A percentile compares a stretch with the other conserved stretches of the same genome.
These are phyloP conservation scores for Amyelois transitella DNA, from an alignment of 1,140 invertebrate genomes.

Conservation along the genomic window DNA sequence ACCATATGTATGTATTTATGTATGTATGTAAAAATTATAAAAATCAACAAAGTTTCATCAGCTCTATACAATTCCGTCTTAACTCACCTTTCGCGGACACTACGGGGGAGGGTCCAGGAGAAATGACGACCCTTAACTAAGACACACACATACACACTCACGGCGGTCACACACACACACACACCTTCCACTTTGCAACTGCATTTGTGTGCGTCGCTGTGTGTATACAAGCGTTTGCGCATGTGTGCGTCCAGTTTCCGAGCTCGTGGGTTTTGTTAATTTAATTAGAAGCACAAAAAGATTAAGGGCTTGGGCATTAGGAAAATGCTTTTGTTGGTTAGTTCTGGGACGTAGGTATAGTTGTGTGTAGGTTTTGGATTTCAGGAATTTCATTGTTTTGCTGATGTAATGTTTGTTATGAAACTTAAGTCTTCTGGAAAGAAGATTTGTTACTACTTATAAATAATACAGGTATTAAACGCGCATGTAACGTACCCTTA, in stretches of 20 bases:
- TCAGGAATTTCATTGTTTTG: too few relatives aligned
- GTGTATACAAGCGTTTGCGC: constrained; percentile 16
- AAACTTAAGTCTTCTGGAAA: too few relatives aligned
- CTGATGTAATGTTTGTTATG: too few relatives aligned
- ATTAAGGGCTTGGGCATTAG: constrained; percentile 69
- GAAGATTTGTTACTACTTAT: too few relatives aligned
- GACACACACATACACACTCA: constrained; percentile 66
- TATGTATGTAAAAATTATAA: too few relatives aligned
- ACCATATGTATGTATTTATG: too few relatives aligned
- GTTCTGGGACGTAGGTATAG: background rate
- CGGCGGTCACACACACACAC: constrained; percentile 45
- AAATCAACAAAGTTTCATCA: constrained; percentile 16
- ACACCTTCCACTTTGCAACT: constrained; percentile 23
- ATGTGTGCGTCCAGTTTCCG: constrained; percentile 69
- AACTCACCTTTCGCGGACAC: constrained; percentile 73
- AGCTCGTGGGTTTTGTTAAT: constrained; percentile 71
- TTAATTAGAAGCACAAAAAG: constrained; percentile 74
- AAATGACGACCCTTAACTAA: constrained; percentile 74
- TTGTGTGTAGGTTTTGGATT: too few relatives aligned
- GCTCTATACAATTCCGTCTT: constrained; percentile 48
- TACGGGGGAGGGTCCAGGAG: constrained; percentile 72
- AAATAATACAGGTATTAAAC: too few relatives aligned
- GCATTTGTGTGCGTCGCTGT: constrained; percentile 31
- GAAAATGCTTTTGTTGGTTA: constrained; percentile 9
- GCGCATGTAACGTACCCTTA: too few relatives aligned